A percentile compares a stretch with the other conserved stretches of the same genome.
Evolutionary conservation across 2,797 vertebrate genomes (phyloP).

Genomic region (Lepilemur ruficaudatus): DNA sequence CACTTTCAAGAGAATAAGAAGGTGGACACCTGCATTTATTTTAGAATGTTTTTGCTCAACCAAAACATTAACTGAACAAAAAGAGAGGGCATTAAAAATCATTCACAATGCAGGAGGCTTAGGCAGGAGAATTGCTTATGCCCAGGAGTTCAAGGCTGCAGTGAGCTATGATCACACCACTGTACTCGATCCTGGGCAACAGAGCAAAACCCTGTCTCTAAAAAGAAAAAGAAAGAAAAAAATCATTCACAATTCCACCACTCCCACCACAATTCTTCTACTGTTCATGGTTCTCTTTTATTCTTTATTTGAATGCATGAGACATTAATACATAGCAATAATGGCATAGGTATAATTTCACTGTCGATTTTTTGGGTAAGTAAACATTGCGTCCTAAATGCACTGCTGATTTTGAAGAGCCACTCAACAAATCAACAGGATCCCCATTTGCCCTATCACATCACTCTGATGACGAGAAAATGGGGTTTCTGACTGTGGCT

Average conservation of each 20-base stretch:
- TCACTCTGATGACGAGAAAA: background rate
- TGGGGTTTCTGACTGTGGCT: background rate
- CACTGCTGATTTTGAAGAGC: conserved; percentile 5
- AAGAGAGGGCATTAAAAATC: background rate
- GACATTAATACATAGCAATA: background rate
- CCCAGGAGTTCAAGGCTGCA: background rate
- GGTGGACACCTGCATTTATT: background rate
- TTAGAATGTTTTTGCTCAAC: background rate
- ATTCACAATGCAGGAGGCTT: background rate
- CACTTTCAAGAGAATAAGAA: background rate
- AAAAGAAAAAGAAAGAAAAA: background rate
- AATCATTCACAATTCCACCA: background rate
- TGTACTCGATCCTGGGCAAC: background rate
- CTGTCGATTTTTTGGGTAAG: background rate
- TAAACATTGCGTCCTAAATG: background rate
- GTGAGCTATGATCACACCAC: background rate
- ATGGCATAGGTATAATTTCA: background rate
- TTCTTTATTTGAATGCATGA: background rate
- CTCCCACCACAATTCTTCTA: background rate
- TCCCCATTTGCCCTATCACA: background rate
- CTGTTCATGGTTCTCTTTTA: background rate
- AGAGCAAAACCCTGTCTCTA: background rate
- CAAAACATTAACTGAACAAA: background rate
- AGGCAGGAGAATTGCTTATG: background rate
- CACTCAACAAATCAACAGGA: conserved; percentile 5